Percentiles rank a stretch among this genome's conserved stretches.
Evolutionary conservation across 1,140 invertebrate species (phyloP).

Genomic region (Hyles euphorbiae): DNA sequence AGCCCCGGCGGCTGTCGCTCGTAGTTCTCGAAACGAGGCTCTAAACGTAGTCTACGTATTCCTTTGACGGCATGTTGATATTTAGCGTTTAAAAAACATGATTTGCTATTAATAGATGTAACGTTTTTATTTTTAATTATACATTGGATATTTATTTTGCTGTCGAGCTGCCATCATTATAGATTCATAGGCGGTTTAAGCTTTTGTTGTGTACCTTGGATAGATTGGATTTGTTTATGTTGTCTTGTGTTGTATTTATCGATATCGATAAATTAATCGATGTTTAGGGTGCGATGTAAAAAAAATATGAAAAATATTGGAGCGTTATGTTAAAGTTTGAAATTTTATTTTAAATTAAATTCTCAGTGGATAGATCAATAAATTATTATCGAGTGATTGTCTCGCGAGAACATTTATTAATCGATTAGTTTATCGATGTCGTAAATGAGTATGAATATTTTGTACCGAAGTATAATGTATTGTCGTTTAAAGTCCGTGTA

Average conservation of each 20-base stretch:
- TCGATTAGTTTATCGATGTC: no score
- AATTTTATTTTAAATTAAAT: no score
- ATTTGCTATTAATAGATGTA: constrained; percentile 6
- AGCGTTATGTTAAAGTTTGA: no score
- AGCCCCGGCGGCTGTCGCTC: not conserved
- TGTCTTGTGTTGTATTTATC: not conserved
- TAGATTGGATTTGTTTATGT: constrained; percentile 7
- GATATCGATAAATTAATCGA: not conserved
- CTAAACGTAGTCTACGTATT: constrained; percentile 17
- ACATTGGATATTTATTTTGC: constrained; percentile 30
- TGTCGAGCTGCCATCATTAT: constrained; percentile 61
- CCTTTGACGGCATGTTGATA: constrained; percentile 5
- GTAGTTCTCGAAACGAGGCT: constrained; percentile 28
- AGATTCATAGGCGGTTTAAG: constrained; percentile 22
- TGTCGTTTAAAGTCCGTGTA: not conserved
- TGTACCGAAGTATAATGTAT: no score
- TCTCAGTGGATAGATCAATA: no score
- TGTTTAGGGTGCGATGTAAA: no score
- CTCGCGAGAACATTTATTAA: no score
- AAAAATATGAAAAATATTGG: no score
- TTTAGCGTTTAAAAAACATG: constrained; percentile 21
- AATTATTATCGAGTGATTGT: no score
- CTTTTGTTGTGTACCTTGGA: constrained; percentile 60
- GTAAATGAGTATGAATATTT: no score
- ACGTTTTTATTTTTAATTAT: constrained; percentile 4